phyloP scores from a whole-genome alignment of 92 coral and sea anemone species.

The Chrysogorgia sp. region DNA sequence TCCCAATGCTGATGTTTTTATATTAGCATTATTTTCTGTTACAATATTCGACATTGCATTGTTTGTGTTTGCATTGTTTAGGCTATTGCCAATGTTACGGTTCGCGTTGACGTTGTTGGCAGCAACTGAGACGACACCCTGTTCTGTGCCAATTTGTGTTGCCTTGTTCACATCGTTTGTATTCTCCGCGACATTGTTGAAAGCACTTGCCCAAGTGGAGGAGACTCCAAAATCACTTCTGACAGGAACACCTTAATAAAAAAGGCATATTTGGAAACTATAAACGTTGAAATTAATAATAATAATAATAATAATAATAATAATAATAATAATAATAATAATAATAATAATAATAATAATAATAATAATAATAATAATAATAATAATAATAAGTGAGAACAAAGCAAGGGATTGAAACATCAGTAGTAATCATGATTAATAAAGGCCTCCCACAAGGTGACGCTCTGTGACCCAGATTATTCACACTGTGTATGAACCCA shows the following conservation, averaged over 20 bases:
- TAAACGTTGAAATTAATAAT: not conserved
- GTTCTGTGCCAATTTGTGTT: constrained; percentile 47
- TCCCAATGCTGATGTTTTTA: too few relatives aligned
- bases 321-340: not conserved
- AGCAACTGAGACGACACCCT: constrained; percentile 32
- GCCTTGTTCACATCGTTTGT: not conserved
- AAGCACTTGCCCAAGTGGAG: not conserved
- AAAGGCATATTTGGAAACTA: not conserved
- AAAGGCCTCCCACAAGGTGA: too few relatives aligned
- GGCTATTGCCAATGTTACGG: constrained; percentile 4
- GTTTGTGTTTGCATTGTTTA: not conserved
- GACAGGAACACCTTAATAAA: constrained; percentile 27
- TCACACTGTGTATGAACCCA: too few relatives aligned
- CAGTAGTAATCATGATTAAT: too few relatives aligned
- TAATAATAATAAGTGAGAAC: too few relatives aligned
- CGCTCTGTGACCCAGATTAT: too few relatives aligned
- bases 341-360: too few relatives aligned
- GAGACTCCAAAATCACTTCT: constrained; percentile 8
- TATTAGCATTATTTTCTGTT: not conserved
- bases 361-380: too few relatives aligned
- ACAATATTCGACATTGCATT: not conserved
- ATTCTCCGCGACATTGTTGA: not conserved
- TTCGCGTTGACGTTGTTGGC: constrained; percentile 4
- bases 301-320: not conserved
- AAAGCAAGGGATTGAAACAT: too few relatives aligned